Conservation (phyloP, 1,140 invertebrate genomes). For the Megalopta genalis region DNA sequence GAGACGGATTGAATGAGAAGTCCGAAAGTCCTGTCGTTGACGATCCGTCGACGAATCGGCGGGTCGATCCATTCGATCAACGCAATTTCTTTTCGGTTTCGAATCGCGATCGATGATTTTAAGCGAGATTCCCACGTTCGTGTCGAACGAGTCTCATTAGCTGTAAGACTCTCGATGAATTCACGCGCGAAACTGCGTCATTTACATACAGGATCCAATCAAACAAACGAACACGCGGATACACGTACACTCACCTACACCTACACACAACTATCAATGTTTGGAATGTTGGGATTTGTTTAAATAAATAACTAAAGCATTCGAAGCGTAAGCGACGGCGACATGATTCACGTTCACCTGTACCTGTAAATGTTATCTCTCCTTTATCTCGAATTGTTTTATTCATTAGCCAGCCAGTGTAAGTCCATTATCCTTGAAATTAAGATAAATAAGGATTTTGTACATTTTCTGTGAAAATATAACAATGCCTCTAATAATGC, state of each 20-base stretch:
- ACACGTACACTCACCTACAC: conserved; percentile 13
- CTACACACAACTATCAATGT: conserved; percentile 72
- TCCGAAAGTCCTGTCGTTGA: conserved; percentile 37
- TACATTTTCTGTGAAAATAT: too few relatives aligned
- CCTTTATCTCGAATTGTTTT: too few relatives aligned
- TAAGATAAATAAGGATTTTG: too few relatives aligned
- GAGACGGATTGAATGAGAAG: background rate
- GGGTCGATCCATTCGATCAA: background rate
- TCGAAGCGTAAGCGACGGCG: conserved; percentile 57
- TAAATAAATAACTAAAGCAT: conserved; percentile 78
- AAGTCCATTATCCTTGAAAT: too few relatives aligned
- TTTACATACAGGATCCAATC: conserved; percentile 35
- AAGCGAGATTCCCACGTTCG: background rate
- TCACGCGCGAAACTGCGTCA: conserved; percentile 19
- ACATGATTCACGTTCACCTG: conserved; percentile 14
- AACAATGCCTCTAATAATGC: too few relatives aligned
- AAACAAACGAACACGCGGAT: background rate
- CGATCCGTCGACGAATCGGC: conserved; percentile 1
- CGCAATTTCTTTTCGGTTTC: background rate
- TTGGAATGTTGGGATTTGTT: conserved; percentile 78
- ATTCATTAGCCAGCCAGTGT: too few relatives aligned
- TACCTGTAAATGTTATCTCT: too few relatives aligned
- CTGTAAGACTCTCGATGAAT: conserved; percentile 38
- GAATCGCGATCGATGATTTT: conserved; percentile 4
- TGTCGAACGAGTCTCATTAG: conserved; percentile 7